Conservation (phyloP, 1,140 invertebrate genomes). For the Thaumatotibia leucotreta region DNA sequence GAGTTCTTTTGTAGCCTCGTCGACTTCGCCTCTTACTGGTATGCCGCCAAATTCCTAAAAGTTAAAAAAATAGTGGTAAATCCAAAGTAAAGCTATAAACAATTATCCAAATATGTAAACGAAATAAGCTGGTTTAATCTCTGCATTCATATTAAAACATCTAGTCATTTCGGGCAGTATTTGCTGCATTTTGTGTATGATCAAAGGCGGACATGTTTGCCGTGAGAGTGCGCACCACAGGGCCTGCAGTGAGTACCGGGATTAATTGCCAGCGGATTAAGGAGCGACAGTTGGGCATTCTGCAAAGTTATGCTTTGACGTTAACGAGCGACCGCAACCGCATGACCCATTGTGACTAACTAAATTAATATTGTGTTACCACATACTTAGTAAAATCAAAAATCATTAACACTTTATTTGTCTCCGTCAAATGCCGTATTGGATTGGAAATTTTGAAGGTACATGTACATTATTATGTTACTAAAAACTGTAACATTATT, state of each 20-base stretch:
- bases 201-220: slow-evolving; percentile 1
- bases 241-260: not conserved
- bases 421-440: no score
- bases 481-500: no score
- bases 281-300: not conserved
- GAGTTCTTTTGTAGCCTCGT: slow-evolving; percentile 84
- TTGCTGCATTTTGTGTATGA: not conserved
- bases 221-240: not conserved
- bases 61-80: slow-evolving; percentile 22
- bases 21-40: slow-evolving; percentile 88
- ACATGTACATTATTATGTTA: no score
- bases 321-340: not conserved
- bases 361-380: no score
- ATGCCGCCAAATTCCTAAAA: slow-evolving; percentile 88
- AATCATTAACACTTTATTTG: no score
- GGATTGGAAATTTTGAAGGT: no score
- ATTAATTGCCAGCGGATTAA: not conserved
- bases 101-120: not conserved
- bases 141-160: not conserved
- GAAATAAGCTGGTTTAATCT: not conserved
- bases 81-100: not conserved
- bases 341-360: not conserved
- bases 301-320: slow-evolving; percentile 3
- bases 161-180: not conserved
- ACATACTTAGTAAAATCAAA: no score